Evolutionary conservation across 2,797 vertebrate genomes (phyloP).

Genomic region (Syndactyla subalaris): DNA sequence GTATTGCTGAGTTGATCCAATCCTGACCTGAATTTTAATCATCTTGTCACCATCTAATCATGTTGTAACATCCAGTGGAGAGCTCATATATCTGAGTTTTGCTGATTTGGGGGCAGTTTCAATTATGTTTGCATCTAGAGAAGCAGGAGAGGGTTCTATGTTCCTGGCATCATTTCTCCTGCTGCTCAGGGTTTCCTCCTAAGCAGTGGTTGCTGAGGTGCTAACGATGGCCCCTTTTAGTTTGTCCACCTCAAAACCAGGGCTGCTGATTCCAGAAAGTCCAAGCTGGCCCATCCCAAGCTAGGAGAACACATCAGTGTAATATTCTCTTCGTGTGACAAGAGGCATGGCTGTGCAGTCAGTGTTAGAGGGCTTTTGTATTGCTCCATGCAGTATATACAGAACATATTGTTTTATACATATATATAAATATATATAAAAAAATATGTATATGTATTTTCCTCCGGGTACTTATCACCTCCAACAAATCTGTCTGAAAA

Average conservation of each 20-base stretch:
- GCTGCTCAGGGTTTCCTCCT: background rate
- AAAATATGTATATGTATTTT: background rate
- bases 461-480: background rate
- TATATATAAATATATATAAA: too few relatives aligned
- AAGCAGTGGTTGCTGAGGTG: rapidly evolving
- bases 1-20: background rate
- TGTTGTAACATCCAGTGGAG: background rate
- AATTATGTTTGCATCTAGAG: background rate
- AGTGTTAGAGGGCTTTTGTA: rapidly evolving
- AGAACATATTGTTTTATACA: too few relatives aligned
- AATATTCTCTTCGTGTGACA: background rate
- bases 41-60: background rate
- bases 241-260: background rate
- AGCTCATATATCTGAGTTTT: background rate
- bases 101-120: background rate
- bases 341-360: background rate
- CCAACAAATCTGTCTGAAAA: background rate
- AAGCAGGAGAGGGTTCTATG: background rate
- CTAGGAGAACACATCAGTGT: background rate
- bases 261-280: background rate
- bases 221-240: background rate
- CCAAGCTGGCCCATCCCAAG: background rate
- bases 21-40: background rate
- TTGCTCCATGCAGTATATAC: background rate
- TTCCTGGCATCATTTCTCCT: background rate